Base-by-base conservation (phyloP, 2,888 invertebrate genomes). In the Seira sanloemensis region DNA sequence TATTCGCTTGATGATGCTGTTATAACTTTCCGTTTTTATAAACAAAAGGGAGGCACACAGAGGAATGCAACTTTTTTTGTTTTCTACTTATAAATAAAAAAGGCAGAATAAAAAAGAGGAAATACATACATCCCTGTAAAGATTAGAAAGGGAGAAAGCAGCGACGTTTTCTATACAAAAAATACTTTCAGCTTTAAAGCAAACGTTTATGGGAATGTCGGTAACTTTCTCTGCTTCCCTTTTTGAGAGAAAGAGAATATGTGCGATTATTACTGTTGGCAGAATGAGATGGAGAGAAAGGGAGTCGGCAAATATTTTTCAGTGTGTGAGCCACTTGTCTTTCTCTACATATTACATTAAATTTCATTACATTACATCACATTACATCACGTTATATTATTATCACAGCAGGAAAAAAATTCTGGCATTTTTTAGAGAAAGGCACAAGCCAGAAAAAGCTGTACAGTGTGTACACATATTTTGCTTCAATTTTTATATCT, bases 171-270 rank as follows among this genome's bases (percentile, higher is more conserved):
- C 81, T 78, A 67, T 67, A 27, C 73, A 50, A 75, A 75, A 78
- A 82, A 83, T 79, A 83, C 79, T 83, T 16, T 50, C 83, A 73
- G 79, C 83, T 86, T 86, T 80, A 79, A 86, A 83, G 83, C 83
- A 78, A 86, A 78, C 82, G 78, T 83, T 83, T 86, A 86, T 82
- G 86, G 75, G 75, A 82, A 78, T 86, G 75, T 82, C 78, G 75
- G 82, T 78, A 81, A 82, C 82, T 77, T 73, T 83, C 73, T 83
- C 65, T 69, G n/a, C 50, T 50, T 69, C 16, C 69, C 26, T 2
- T 26, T 67, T 24, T 68, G 18, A 23, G 5, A 23, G 67, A 67
- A 50, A 50, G 76, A 67, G 58, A 24, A 75, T 66, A 27, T 74
- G 24, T 27, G 68, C 27, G 67, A 67, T 76, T 76, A 75, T 69